phyloP scores from a whole-genome alignment of 1,140 invertebrate genomes.

The Zophobas atratus region DNA sequence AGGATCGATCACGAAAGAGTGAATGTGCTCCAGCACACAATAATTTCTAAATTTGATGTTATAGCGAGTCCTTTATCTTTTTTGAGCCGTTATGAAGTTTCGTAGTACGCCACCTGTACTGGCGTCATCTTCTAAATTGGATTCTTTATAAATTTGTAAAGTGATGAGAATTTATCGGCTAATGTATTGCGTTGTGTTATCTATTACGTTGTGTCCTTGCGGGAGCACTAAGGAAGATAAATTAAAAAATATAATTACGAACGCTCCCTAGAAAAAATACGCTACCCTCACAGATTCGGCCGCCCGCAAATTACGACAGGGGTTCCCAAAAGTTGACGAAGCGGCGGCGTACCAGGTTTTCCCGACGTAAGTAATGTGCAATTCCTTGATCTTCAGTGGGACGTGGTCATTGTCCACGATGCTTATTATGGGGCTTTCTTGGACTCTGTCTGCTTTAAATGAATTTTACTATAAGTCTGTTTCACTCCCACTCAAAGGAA shows the following conservation, averaged over 20 bases:
- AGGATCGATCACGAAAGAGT: neutral
- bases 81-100: slow-evolving; percentile 9
- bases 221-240: slow-evolving; percentile 63
- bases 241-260: slow-evolving; percentile 65
- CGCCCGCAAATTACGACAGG: slow-evolving; percentile 11
- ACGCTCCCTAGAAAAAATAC: slow-evolving; percentile 55
- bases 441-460: no score
- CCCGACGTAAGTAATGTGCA: no score
- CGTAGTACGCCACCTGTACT: slow-evolving; percentile 19
- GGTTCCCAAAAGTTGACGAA: slow-evolving; percentile 17
- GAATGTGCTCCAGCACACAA: slow-evolving; percentile 3
- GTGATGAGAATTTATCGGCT: slow-evolving; percentile 61
- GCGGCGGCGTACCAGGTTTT: no score
- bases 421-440: no score
- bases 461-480: no score
- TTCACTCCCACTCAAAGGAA: no score
- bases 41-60: slow-evolving; percentile 21
- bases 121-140: slow-evolving; percentile 52
- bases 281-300: slow-evolving; percentile 44
- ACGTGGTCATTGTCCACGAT: no score
- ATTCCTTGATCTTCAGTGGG: no score
- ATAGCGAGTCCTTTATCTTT: slow-evolving; percentile 1
- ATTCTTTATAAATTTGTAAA: slow-evolving; percentile 51
- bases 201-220: slow-evolving; percentile 60
- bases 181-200: slow-evolving; percentile 61